Percentiles rank a stretch among this genome's conserved stretches.
Evolutionary conservation across 35 echinoderm and acorn worm species (phyloP).

Genomic region (Apostichopus japonicus): DNA sequence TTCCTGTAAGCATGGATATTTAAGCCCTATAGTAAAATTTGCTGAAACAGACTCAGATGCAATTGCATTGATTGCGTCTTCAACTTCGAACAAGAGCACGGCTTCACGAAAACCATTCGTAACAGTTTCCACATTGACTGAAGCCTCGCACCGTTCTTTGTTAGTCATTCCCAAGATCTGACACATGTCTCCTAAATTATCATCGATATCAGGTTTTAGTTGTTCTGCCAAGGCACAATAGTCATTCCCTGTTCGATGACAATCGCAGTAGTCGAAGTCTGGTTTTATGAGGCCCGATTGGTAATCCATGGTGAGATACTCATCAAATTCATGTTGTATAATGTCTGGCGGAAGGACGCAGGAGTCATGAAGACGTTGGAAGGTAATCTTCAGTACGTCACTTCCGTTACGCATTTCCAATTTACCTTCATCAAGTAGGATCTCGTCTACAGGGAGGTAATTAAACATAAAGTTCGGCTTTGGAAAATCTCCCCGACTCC

Average conservation of each 20-base stretch:
- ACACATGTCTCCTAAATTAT: background rate
- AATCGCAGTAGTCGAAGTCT: background rate
- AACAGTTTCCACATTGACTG: background rate
- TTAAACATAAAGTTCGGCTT: background rate
- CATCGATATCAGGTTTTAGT: background rate
- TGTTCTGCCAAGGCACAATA: background rate
- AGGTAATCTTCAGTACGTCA: background rate
- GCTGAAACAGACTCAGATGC: background rate
- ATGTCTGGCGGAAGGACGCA: background rate
- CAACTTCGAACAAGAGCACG: background rate
- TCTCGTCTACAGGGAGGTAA: slow-evolving; percentile 27
- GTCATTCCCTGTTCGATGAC: background rate
- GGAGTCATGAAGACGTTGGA: background rate
- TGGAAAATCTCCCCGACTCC: slow-evolving; percentile 10
- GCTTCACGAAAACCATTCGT: background rate
- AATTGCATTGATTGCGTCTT: background rate
- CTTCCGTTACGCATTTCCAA: background rate
- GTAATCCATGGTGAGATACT: background rate
- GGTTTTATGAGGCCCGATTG: background rate
- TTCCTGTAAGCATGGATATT: background rate
- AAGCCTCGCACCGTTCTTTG: background rate
- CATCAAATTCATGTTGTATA: background rate
- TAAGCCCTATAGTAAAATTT: background rate
- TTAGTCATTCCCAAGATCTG: background rate
- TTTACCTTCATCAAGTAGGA: background rate